phyloP scores from a whole-genome alignment of 2,797 vertebrate species.

The Tinamus major region DNA sequence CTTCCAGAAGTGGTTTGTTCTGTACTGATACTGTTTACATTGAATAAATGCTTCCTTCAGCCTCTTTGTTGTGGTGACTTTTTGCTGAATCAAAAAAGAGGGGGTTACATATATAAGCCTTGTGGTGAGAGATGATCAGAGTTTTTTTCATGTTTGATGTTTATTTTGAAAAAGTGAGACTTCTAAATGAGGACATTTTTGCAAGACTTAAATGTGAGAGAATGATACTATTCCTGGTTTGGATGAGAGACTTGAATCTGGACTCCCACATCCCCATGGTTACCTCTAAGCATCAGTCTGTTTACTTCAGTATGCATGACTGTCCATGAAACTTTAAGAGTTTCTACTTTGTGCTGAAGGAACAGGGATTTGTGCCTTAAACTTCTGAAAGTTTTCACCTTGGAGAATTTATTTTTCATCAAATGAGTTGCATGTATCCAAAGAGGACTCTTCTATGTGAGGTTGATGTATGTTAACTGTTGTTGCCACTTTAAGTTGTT shows the following conservation, averaged over 20 bases:
- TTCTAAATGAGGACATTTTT: conserved; percentile 4
- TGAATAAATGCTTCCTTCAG: conserved; percentile 65
- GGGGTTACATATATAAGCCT: not conserved
- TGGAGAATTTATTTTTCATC: not conserved
- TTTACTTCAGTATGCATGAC: not conserved
- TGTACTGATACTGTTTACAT: conserved; percentile 39
- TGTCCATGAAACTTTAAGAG: not conserved
- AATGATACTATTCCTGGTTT: conserved; percentile 2
- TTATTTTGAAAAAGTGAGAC: conserved; percentile 42
- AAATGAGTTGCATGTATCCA: not conserved
- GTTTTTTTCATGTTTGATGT: not conserved
- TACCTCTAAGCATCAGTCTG: not conserved
- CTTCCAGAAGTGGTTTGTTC: conserved; percentile 39
- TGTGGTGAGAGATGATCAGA: not conserved
- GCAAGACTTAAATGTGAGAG: not conserved
- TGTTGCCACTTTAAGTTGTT: not conserved
- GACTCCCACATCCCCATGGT: not conserved
- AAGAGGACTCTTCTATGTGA: not conserved
- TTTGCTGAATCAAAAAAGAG: conserved; percentile 34
- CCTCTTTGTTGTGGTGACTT: conserved; percentile 64
- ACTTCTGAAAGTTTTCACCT: not conserved
- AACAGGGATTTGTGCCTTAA: not conserved
- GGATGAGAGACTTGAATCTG: not conserved
- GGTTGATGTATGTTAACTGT: not conserved
- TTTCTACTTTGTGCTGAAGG: not conserved